Evolutionary conservation across 2,888 invertebrate genomes (phyloP), one percentile per base, ranked within the genome.

Genomic region (Apamea sordens): DNA sequence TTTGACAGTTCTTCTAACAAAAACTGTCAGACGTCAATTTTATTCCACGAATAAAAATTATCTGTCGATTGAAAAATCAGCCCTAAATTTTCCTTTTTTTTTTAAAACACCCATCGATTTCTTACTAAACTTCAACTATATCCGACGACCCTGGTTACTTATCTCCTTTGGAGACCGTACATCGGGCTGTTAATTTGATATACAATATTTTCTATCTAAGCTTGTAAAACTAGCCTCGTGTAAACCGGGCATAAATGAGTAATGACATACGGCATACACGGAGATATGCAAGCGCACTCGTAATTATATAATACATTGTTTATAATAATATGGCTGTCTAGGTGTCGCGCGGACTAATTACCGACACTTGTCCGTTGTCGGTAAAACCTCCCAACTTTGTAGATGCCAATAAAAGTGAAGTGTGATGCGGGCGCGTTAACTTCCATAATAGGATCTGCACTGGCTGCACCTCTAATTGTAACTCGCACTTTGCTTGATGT

Each of bases 251-350:
- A 18, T 71, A 59, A n/a, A n/a, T 59, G 5, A 21, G 21, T 71
- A 87, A 85, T 85, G 68, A 73, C 15, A 77, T 44, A 36, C 56
- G 1, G 41, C 32, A 11, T 21, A 80, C 11, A 61, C 21, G 28
- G 69, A 67, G 73, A 77, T 73, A 70, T 74, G 71, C 53, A 75
- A 50, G 68, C 70, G 69, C 68, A 64, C 28, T 15, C 11, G 68
- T 75, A 82, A 85, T 88, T 88, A 85, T 86, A 85, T 59, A 72
- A 77, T 82, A 89, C 85, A 86, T 77, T 80, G 85, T 77, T 73
- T 65, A n/a, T 82, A 82, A 86, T 81, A 76, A 80, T 74, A 77
- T 70, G 69, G 13, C 67, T 72, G 64, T 47, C 44, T 67, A 68
- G 61, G 28, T 81, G 79, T 79, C 74, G 61, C 36, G 61, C 18